Evolutionary conservation across 92 coral and sea anemone genomes (phyloP).

Genomic region (Scolanthus callimorphus): DNA sequence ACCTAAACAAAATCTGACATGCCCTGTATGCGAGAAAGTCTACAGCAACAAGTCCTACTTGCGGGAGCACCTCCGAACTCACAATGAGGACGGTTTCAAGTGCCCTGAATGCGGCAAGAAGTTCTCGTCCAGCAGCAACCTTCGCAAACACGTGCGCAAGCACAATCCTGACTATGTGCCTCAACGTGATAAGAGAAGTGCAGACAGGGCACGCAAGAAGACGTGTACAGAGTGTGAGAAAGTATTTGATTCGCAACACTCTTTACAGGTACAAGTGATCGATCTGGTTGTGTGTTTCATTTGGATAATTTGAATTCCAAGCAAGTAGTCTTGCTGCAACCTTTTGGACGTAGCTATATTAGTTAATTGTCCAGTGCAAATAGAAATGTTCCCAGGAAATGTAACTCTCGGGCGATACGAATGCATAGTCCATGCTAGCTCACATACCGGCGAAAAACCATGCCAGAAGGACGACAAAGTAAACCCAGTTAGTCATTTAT

Average conservation of each 20-base stretch:
- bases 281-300: neutral
- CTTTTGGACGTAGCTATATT: too few species aligned
- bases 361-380: too few species aligned
- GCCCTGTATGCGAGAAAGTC: constrained; percentile 65
- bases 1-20: constrained; percentile 12
- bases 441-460: too few species aligned
- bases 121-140: constrained; percentile 79
- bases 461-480: too few species aligned
- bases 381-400: too few species aligned
- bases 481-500: too few species aligned
- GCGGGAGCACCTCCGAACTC: constrained; percentile 52
- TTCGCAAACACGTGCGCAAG: constrained; percentile 66
- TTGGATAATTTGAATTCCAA: too few species aligned
- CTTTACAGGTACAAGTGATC: constrained; percentile 45
- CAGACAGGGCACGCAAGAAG: constrained; percentile 35
- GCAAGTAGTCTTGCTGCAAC: too few species aligned
- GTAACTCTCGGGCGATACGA: too few species aligned
- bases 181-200: constrained; percentile 15
- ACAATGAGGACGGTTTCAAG: constrained; percentile 48
- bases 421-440: too few species aligned
- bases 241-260: constrained; percentile 57
- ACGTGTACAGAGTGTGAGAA: constrained; percentile 63
- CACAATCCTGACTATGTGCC: constrained; percentile 69
- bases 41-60: constrained; percentile 40
- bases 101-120: constrained; percentile 65